Evolutionary conservation across 2,797 vertebrate genomes (phyloP), one percentile per base, ranked within the genome.

Genomic region (Dipus sagitta): DNA sequence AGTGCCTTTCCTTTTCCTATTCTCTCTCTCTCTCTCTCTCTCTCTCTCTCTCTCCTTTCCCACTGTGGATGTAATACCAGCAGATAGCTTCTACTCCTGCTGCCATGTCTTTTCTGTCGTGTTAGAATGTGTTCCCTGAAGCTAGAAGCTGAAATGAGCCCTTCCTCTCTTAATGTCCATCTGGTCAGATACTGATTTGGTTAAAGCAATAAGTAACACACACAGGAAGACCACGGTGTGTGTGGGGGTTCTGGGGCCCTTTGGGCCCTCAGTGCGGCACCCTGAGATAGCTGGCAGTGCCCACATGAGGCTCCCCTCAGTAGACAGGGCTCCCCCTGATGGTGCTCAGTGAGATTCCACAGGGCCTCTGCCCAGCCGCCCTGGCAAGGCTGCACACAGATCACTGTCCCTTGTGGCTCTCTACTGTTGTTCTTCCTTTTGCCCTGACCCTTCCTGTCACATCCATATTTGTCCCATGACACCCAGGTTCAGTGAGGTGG

Each of bases 401-500:
- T 68, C 21, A 13, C 0, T 1, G 7, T 17, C 4, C 10, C 75
- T n/a, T 24, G 23, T 89, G 20, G 20, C 28, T 18, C 74, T 78
- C 24, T 4, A 3, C 30, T 32, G 24, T 60, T 90, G 81, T 90
- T 76, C 58, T 10, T 47, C 52, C 58, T 86, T 68, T 92, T 83
- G 1, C 52, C 95, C 58, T 13, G 92, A 4, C 23, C 94, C 76
- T 86, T 38, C 86, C 70, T 77, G 58, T 64, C 30, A 76, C 62
- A 79, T 89, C 80, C 91, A 60, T 82, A 67, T 92, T 78, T 93
- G 77, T 17, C 76, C 92, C 0, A 0, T 87, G 94, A 62, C 90
- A 90, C 42, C 72, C 52, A 81, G 96, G 92, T 85, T 83, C 84
- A 23, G 78, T 65, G 83, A 95, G 1, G 28, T 68, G 96, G 96